Base-by-base conservation (phyloP, 2,888 invertebrate genomes). In the Eucriotettix oculatus region DNA sequence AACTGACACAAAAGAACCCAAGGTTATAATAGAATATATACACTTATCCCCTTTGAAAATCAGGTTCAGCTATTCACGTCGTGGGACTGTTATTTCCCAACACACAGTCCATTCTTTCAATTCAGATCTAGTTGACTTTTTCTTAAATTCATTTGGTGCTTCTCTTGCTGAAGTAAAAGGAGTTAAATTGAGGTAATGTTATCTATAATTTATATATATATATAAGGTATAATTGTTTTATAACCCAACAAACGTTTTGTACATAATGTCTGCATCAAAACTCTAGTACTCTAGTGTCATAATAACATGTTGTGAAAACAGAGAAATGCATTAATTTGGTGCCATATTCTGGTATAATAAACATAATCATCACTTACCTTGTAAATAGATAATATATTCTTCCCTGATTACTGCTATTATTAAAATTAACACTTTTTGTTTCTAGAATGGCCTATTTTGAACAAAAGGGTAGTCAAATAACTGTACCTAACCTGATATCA, bases 381-480 rank as follows among this genome's bases (percentile, higher is more conserved):
- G 29, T 29, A 29, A 29, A 7, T 7, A 29, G 7, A 40, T 11
- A 17, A 40, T 14, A 12, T 29, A 40, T 0, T 12, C 9, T 5
- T 54, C 9, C 40, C 16, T 55, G 12, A 12, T 40, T 55, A 10
- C 16, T 3, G 40, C 16, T 16, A 16, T 16, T 16, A 29, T 55
- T 55, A 16, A 11, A 41, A 57, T 44, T 43, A 11, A 16, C 40
- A 10, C 10, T 55, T 58, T 53, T 60, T 56, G 55, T 62, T 73
- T 72, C 44, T 72, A 87, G 87, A 69, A 81, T 87, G 75, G 80
- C 84, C 0, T 83, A 79, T 67, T 77, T 84, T 66, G 85, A 87
- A 69, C 72, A 80, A 58, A 76, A 76, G 29, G 82, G 83, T 64
- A 75, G 79, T 0, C 75, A 79, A 0, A 73, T 80, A 58, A 76